These are phyloP conservation scores for Agrypnia vestita DNA, from an alignment of 1,140 invertebrate species.

Conservation along the genomic window DNA sequence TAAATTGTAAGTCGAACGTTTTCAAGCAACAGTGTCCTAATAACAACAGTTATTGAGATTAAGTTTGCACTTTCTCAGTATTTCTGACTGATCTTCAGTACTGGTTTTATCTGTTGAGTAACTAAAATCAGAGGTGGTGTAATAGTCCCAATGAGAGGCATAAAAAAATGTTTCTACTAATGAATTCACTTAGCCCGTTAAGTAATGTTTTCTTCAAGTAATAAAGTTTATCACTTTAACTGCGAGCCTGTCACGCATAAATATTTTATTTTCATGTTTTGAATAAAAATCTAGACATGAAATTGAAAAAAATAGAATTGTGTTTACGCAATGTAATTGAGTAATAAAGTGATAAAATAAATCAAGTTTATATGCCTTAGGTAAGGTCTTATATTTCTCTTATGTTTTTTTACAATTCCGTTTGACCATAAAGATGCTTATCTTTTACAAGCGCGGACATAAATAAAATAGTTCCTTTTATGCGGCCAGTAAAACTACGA, in stretches of 20 bases:
- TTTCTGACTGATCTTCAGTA: too few relatives aligned
- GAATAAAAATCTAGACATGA: not conserved
- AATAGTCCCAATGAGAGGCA: too few relatives aligned
- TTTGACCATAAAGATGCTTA: not conserved
- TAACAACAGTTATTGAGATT: too few relatives aligned
- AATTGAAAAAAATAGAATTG: not conserved
- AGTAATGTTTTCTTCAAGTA: too few relatives aligned
- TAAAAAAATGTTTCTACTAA: too few relatives aligned
- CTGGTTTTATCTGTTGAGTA: too few relatives aligned
- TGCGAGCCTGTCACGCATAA: not conserved
- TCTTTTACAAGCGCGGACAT: constrained; percentile 2
- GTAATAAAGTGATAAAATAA: not conserved
- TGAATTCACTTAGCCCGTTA: too few relatives aligned
- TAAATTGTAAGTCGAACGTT: too few relatives aligned
- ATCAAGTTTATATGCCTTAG: not conserved
- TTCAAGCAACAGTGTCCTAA: too few relatives aligned
- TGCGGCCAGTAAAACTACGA: constrained; percentile 8
- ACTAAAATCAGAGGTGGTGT: too few relatives aligned
- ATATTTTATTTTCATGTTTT: not conserved
- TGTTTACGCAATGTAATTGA: constrained; percentile 1
- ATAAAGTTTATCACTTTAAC: too few relatives aligned
- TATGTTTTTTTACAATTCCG: constrained; percentile 7
- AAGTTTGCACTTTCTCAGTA: too few relatives aligned
- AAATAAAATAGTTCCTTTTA: constrained; percentile 1
- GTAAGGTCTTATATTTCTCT: not conserved